Conservation (phyloP, 2,797 vertebrate species). For the Mionectes olivaceus region DNA sequence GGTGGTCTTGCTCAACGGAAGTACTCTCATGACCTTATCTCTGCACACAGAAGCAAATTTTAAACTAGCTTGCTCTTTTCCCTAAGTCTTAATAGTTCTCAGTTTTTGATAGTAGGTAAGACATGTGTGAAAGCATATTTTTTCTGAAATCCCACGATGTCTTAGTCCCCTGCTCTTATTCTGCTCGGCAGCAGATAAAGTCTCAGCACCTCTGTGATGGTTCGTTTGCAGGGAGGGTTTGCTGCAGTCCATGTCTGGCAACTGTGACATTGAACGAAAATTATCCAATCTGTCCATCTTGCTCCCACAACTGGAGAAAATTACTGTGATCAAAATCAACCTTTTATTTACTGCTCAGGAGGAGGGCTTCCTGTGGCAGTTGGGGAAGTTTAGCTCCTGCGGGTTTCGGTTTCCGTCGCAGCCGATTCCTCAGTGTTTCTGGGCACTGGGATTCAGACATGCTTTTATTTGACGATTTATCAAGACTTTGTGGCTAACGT, state of each 20-base stretch:
- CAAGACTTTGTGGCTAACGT: background rate
- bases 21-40: background rate
- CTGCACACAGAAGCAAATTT: background rate
- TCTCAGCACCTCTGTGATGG: background rate
- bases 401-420: background rate
- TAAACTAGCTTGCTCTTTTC: background rate
- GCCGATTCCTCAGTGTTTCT: background rate
- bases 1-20: background rate
- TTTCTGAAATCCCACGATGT: background rate
- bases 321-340: constrained; percentile 43
- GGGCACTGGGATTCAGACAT: background rate
- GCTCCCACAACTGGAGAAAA: constrained; percentile 22
- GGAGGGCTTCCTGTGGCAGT: background rate
- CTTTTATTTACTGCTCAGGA: constrained; percentile 8
- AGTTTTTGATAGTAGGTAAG: background rate
- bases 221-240: background rate
- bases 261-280: background rate
- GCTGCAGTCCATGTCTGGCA: background rate
- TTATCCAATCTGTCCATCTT: constrained; percentile 2
- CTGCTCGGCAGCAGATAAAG: background rate
- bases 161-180: background rate
- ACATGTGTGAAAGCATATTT: background rate
- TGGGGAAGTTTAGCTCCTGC: background rate
- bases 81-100: background rate
- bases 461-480: background rate